Conservation (phyloP, 2,113 vertebrate genomes). For the Lepisosteus osseus region DNA sequence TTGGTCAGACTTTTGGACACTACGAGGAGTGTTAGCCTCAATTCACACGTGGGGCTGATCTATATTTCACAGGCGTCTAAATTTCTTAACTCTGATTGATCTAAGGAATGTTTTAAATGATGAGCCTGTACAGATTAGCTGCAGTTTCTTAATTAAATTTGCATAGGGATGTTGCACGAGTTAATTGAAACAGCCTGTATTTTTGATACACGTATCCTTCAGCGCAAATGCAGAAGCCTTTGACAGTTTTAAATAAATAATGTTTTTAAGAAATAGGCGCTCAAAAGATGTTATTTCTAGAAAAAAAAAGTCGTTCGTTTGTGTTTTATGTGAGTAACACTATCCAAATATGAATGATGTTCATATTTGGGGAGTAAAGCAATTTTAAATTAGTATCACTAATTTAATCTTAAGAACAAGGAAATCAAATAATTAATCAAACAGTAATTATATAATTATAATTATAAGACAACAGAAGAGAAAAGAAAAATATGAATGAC, state of each 20-base stretch:
- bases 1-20: no score
- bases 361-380: no score
- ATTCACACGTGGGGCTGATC: background rate
- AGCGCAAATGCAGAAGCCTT: conserved; percentile 7
- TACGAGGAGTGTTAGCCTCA: background rate
- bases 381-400: no score
- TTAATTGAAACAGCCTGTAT: conserved; percentile 50
- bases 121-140: conserved; percentile 46
- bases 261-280: background rate
- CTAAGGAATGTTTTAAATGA: conserved; percentile 35
- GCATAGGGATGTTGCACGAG: conserved; percentile 46
- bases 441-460: no score
- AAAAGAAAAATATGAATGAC: no score
- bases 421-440: no score
- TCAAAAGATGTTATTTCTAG: background rate
- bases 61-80: background rate
- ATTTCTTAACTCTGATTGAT: conserved; percentile 44
- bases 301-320: no score
- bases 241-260: background rate
- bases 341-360: no score
- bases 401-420: no score
- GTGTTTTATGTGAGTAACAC: no score
- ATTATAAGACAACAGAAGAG: no score
- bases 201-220: conserved; percentile 49
- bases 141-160: conserved; percentile 57